These are phyloP conservation scores for Myocastor coypus DNA, from an alignment of 2,113 vertebrate genomes.

Conservation along the genomic window DNA sequence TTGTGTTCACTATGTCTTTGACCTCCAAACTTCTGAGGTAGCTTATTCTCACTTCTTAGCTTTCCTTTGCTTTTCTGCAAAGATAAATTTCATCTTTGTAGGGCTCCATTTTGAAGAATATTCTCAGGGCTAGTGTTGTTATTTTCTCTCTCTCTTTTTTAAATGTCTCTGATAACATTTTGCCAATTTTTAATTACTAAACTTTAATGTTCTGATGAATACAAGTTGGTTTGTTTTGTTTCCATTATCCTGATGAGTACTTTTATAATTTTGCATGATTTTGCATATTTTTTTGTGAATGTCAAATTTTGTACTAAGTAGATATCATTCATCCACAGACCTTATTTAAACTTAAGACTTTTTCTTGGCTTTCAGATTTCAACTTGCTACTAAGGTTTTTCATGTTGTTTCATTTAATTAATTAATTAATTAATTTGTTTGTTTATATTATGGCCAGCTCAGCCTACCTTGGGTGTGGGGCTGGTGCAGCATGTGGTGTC, in stretches of 20 bases:
- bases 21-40: neutral
- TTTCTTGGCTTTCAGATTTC: neutral
- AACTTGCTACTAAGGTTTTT: too few species aligned
- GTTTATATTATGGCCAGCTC: too few species aligned
- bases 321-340: neutral
- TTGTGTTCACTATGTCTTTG: neutral
- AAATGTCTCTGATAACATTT: neutral
- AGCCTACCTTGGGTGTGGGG: too few species aligned
- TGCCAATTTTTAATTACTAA: neutral
- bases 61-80: neutral
- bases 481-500: too few species aligned
- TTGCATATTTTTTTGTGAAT: conserved; percentile 7
- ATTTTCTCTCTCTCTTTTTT: neutral
- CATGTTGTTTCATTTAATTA: conserved; percentile 16
- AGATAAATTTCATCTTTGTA: neutral
- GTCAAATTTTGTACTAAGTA: conserved; percentile 20
- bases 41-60: neutral
- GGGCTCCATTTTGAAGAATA: neutral
- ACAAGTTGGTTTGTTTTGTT: conserved; percentile 5
- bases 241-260: neutral
- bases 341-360: conserved; percentile 33
- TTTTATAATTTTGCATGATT: neutral
- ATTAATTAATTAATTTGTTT: neutral
- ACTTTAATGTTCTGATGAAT: neutral
- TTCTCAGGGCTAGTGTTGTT: neutral